These are phyloP conservation scores for Naso thynnoides DNA, from an alignment of 2,797 vertebrate species.

Conservation along the genomic window DNA sequence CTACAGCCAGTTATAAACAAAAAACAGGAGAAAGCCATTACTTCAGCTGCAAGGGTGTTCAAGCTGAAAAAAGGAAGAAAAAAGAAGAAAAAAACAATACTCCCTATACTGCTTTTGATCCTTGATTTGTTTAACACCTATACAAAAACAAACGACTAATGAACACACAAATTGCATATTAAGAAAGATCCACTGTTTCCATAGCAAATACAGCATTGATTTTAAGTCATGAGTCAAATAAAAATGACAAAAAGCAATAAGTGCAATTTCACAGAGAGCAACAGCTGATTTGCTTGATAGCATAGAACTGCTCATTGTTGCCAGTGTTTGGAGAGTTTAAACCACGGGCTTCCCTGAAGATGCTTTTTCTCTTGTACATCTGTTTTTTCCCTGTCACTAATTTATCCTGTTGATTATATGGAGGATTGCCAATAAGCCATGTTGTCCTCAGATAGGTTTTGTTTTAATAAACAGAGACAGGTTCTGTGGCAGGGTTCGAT, in stretches of 20 bases:
- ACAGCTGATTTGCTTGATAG: conserved; percentile 2
- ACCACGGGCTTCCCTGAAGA: conserved; percentile 16
- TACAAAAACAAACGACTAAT: background rate
- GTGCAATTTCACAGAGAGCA: conserved; percentile 6
- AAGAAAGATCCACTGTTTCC: conserved; percentile 2
- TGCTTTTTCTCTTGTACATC: conserved; percentile 28
- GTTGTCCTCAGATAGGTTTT: conserved; percentile 11
- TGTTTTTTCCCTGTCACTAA: conserved; percentile 28
- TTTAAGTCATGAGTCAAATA: background rate
- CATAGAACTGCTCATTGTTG: conserved; percentile 30
- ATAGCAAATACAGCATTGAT: conserved; percentile 7
- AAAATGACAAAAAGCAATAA: conserved; percentile 12
- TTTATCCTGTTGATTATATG: conserved; percentile 40
- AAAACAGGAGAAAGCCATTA: background rate
- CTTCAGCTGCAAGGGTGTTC: background rate
- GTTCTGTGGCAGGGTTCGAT: conserved; percentile 9
- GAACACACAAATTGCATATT: conserved; percentile 6
- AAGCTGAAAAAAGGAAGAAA: background rate
- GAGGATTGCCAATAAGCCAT: conserved; percentile 21
- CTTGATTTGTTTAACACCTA: background rate
- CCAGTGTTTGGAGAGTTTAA: conserved; percentile 31
- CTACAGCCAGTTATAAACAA: background rate
- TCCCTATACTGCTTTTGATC: background rate
- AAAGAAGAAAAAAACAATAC: background rate
- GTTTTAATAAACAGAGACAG: conserved; percentile 21